Percentiles rank a stretch among this genome's conserved stretches.
phyloP scores from a whole-genome alignment of 2,797 vertebrate genomes.

The Bovichtus diacanthus region DNA sequence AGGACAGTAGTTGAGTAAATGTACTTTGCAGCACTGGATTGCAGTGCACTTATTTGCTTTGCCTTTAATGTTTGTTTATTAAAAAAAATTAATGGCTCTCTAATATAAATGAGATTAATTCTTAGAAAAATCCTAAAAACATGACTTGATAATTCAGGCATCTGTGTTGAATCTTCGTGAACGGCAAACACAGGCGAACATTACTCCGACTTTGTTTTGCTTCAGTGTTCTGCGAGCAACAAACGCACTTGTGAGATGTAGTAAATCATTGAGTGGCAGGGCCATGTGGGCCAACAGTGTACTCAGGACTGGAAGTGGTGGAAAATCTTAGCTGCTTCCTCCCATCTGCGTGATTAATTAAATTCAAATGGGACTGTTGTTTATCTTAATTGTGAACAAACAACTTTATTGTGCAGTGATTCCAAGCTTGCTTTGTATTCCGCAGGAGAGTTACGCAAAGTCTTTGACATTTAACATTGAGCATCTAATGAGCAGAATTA shows the following conservation, averaged over 20 bases:
- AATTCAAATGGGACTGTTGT: constrained; percentile 19
- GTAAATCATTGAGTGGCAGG: constrained; percentile 31
- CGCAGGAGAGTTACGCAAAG: not conserved
- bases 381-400: constrained; percentile 37
- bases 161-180: constrained; percentile 38
- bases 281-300: constrained; percentile 5
- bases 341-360: constrained; percentile 39
- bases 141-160: not conserved
- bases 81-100: not conserved
- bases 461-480: too few relatives aligned
- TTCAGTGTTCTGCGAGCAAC: constrained; percentile 40
- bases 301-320: constrained; percentile 29
- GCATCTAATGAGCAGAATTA: not conserved
- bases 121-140: not conserved
- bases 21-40: not conserved
- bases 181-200: not conserved
- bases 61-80: not conserved
- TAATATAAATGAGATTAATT: not conserved
- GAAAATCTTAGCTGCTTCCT: constrained; percentile 23
- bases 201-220: constrained; percentile 32
- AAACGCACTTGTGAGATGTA: constrained; percentile 34
- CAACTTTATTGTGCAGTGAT: constrained; percentile 28
- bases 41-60: not conserved
- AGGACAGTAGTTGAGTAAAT: not conserved
- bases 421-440: constrained; percentile 9